Conservation (phyloP, 2,888 invertebrate genomes). For the Caenorhabditis sp. region DNA sequence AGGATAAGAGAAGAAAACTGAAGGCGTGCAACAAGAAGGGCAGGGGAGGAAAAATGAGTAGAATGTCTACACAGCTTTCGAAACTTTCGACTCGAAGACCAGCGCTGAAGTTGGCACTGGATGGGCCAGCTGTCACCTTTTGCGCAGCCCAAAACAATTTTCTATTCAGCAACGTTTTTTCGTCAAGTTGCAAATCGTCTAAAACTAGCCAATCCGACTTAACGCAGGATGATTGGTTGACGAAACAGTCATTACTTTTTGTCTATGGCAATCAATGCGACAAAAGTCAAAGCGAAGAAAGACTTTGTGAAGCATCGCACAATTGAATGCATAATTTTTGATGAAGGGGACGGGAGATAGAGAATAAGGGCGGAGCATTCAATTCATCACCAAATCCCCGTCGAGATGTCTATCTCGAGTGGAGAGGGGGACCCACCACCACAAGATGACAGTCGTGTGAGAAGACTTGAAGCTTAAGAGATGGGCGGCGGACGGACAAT, state of each 20-base stretch:
- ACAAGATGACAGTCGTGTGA: conserved; percentile 45
- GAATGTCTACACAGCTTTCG: conserved; percentile 2
- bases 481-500: conserved; percentile 13
- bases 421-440: conserved; percentile 11
- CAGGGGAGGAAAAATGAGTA: too few species aligned
- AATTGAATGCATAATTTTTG: conserved; percentile 53
- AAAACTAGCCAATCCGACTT: conserved; percentile 56
- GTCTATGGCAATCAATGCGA: conserved; percentile 52
- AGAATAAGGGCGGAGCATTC: conserved; percentile 53
- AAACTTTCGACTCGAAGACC: too few species aligned
- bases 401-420: conserved; percentile 58
- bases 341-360: conserved; percentile 28
- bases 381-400: conserved; percentile 49
- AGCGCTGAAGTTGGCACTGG: conserved; percentile 5
- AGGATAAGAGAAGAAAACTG: neutral
- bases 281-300: conserved; percentile 18
- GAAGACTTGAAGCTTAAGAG: neutral
- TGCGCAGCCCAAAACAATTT: conserved; percentile 53
- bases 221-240: conserved; percentile 52
- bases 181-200: conserved; percentile 48
- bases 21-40: too few species aligned
- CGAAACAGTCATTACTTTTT: conserved; percentile 53
- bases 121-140: conserved; percentile 41
- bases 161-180: conserved; percentile 54
- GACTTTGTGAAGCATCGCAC: conserved; percentile 8